Conservation (phyloP, 2,797 vertebrate genomes). For the Pyrocephalus nanus region DNA sequence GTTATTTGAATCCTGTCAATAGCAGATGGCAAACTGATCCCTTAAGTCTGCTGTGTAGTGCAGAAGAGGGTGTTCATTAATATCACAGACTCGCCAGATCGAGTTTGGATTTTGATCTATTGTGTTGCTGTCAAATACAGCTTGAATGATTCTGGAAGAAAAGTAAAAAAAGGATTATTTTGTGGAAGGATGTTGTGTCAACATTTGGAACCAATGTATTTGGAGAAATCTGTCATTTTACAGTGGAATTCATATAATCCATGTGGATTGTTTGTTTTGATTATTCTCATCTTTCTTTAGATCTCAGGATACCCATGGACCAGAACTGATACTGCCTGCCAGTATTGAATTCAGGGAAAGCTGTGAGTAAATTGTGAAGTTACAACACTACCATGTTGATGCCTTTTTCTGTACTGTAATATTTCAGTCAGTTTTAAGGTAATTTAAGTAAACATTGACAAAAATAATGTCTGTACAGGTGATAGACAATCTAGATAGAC, state of each 20-base stretch:
- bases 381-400: neutral
- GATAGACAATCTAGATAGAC: neutral
- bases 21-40: constrained; percentile 24
- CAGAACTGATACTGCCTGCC: constrained; percentile 89
- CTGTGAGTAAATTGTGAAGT: constrained; percentile 82
- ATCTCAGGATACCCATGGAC: constrained; percentile 84
- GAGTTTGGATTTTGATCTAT: neutral
- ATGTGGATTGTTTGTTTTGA: constrained; percentile 6
- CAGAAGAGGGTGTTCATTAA: constrained; percentile 25
- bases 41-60: rapidly evolving
- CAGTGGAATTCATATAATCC: neutral
- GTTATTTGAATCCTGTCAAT: constrained; percentile 2
- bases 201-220: neutral
- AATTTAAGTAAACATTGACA: neutral
- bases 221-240: constrained; percentile 37
- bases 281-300: constrained; percentile 73
- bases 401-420: neutral
- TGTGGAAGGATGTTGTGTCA: neutral
- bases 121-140: neutral
- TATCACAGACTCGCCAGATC: constrained; percentile 41
- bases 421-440: neutral
- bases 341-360: constrained; percentile 97
- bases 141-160: neutral
- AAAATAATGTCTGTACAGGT: neutral
- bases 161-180: neutral